Evolutionary conservation across 1,140 invertebrate species (phyloP).

Genomic region (Nasonia vitripennis): DNA sequence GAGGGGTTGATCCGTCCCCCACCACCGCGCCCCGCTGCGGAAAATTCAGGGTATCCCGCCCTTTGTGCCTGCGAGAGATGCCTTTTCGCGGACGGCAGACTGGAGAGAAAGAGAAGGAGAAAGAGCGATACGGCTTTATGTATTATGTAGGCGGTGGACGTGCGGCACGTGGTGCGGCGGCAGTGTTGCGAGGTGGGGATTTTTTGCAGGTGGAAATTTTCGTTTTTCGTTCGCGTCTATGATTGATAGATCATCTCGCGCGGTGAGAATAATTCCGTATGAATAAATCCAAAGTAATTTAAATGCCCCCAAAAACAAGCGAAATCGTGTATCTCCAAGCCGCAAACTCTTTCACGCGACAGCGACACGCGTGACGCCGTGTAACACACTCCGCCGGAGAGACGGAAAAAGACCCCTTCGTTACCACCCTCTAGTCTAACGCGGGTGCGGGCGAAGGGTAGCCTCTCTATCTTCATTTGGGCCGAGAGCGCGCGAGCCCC

Average conservation of each 20-base stretch:
- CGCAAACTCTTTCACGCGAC: background rate
- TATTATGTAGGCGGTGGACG: background rate
- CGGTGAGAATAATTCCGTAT: background rate
- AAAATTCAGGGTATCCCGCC: slow-evolving; percentile 35
- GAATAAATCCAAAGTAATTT: background rate
- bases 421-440: background rate
- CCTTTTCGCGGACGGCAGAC: background rate
- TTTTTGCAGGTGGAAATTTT: background rate
- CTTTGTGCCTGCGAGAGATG: slow-evolving; percentile 53
- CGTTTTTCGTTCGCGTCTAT: background rate
- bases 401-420: slow-evolving; percentile 1
- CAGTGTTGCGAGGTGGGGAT: no score
- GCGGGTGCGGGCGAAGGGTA: slow-evolving; percentile 27
- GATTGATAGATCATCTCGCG: background rate
- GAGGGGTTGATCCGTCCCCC: slow-evolving; percentile 46
- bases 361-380: background rate
- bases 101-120: no score
- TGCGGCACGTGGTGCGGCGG: background rate
- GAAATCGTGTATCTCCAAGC: background rate
- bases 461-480: slow-evolving; percentile 71
- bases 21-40: background rate
- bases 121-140: background rate
- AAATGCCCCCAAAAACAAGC: background rate
- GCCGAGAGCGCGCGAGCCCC: slow-evolving; percentile 63
- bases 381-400: background rate